Base-by-base conservation (phyloP, 2,113 vertebrate species). In the Alouatta palliata region DNA sequence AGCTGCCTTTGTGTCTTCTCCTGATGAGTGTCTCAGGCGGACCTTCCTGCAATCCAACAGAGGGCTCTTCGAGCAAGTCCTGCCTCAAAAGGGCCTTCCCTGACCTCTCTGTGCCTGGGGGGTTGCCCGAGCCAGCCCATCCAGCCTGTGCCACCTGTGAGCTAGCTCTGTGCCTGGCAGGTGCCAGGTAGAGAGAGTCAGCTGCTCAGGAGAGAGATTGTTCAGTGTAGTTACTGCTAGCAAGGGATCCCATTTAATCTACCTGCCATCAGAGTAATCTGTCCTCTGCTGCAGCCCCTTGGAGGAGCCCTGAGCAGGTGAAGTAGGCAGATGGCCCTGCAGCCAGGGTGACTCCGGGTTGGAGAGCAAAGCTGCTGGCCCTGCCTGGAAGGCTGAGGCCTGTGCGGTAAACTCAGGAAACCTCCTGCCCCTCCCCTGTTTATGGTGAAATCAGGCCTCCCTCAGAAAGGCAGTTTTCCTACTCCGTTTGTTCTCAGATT, bases 401-500 rank as follows among this genome's bases (percentile, higher is more conserved):
- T 56, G 21, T 47, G 17, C 27, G 0, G 32, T 68, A 40, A 89
- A 64, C 95, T 92, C 32, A 4, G 52, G 37, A 87, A 66, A 56
- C 49, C 25, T 77, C 30, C 1, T 0, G 1, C 25, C 25, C 30
- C 37, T 84, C 80, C 76, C 58, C 61, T 12, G 25, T 87, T 95
- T 49, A 45, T 35, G n/a, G 73, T 37, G 58, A 93, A 90, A 94
- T 66, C 23, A 37, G 82, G 61, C 47, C 89, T 96, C 89, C 64
- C 93, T 77, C 91, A 71, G 90, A 95, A 89, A 95, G 75, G 75
- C 92, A 75, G 93, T 96, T 97, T 98, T 97, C 97, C 84, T 97
- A 97, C 97, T 97, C 91, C 52, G 95, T 97, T 98, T 98, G 95
- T 97, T 97, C 94, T 97, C 95, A 98, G 98, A 98, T 98, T 97